A percentile compares a stretch with the other conserved stretches of the same genome.
Evolutionary conservation across 2,113 vertebrate species (phyloP).

Genomic region (Proteles cristata): DNA sequence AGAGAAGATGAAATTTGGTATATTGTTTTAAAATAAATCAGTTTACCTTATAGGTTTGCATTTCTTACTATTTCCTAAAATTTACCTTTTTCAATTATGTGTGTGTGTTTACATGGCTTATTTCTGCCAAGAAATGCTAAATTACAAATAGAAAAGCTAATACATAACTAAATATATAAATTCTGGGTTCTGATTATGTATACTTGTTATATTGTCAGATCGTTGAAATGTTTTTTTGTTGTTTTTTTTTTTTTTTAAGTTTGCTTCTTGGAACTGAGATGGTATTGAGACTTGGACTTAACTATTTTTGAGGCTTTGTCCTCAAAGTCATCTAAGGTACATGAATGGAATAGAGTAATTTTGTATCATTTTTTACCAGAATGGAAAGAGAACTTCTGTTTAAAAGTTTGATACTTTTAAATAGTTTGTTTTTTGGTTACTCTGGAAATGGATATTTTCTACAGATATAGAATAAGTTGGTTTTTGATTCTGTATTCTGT

Average conservation of each 20-base stretch:
- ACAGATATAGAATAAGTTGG: constrained; percentile 66
- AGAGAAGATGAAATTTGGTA: constrained; percentile 66
- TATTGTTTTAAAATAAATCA: constrained; percentile 58
- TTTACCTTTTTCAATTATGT: constrained; percentile 76
- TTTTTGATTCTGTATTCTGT: constrained; percentile 65
- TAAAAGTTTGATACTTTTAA: constrained; percentile 70
- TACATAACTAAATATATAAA: constrained; percentile 82
- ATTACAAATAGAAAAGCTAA: constrained; percentile 79
- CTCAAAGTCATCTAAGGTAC: constrained; percentile 54
- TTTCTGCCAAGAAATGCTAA: constrained; percentile 81
- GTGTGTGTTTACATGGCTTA: constrained; percentile 77
- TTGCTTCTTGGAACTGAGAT: constrained; percentile 60
- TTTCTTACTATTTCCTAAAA: constrained; percentile 80
- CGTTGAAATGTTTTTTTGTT: constrained; percentile 67
- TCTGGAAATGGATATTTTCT: constrained; percentile 75
- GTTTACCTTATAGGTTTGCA: constrained; percentile 77
- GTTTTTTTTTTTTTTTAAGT: not conserved
- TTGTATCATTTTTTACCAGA: constrained; percentile 59
- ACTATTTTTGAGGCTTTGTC: constrained; percentile 59
- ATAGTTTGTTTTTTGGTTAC: constrained; percentile 68
- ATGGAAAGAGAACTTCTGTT: constrained; percentile 43
- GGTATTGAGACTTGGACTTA: constrained; percentile 48
- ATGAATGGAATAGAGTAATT: constrained; percentile 19
- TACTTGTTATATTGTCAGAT: constrained; percentile 76
- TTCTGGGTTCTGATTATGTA: constrained; percentile 79